Evolutionary conservation across 2,888 invertebrate genomes (phyloP), one percentile per base, ranked within the genome.

Genomic region (Carterocephalus palaemon): DNA sequence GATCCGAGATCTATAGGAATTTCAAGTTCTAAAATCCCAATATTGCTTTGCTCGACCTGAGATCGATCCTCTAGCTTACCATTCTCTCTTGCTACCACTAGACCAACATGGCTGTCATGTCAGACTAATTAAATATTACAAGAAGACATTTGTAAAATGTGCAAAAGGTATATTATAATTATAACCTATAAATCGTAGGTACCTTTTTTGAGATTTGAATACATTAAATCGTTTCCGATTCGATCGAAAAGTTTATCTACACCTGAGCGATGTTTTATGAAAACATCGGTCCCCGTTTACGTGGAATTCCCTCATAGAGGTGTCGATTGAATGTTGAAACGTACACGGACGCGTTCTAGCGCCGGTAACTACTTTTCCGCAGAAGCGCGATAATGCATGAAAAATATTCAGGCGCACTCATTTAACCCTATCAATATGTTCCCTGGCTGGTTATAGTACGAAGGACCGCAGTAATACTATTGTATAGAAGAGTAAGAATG

Each of bases 331-430:
- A 55, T 56, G 62, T 64, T 58, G 57, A 69, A 77, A 76, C 68
- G 75, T 74, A 74, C 40, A 54, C 74, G 80, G 80, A 76, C 72
- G 75, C 71, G 78, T 82, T 82, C 71, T 68, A 61, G 57, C 61
- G 72, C 85, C 85, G 83, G 85, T 85, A 85, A 86, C 84, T 84
- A 81, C 81, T 76, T 78, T 82, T 80, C 82, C 81, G 77, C 61
- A 63, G 59, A 61, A 59, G 56, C 64, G 63, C 66, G 79, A 81
- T 79, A 81, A 78, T 75, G 73, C 64, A 61, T 59, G 58, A 66
- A 70, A 74, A 78, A 74, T 70, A 78, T 73, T 65, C 67, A 59
- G 56, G 56, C 62, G 58, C 60, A 61, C 52, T 49, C 56, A 53
- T 26, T 29, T 16, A 60, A 59, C 60, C 57, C 55, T 63, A 61